phyloP scores from a whole-genome alignment of 2,113 vertebrate genomes.

The Nycticryphes semicollaris region DNA sequence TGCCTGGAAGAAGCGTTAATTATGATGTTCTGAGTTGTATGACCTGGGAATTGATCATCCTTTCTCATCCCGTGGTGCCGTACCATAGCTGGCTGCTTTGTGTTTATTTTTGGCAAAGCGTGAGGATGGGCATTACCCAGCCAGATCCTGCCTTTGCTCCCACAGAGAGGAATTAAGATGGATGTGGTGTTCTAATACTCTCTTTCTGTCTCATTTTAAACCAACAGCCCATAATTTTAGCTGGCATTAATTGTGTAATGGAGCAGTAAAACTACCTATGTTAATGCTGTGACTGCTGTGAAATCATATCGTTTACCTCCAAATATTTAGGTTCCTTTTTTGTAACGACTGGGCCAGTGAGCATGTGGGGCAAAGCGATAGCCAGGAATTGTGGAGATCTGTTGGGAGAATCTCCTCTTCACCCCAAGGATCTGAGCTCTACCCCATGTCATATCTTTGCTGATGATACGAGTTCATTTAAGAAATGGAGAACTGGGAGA shows the following conservation, averaged over 20 bases:
- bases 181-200: background rate
- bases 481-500: background rate
- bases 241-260: background rate
- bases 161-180: background rate
- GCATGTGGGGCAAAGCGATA: too few relatives aligned
- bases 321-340: too few relatives aligned
- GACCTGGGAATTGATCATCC: background rate
- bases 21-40: background rate
- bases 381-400: too few relatives aligned
- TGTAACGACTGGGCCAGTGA: too few relatives aligned
- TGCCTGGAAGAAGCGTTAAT: background rate
- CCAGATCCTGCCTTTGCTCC: background rate
- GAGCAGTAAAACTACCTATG: background rate
- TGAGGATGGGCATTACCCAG: background rate
- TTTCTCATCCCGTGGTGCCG: background rate
- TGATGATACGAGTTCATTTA: background rate
- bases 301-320: background rate
- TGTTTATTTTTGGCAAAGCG: background rate
- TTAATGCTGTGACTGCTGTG: background rate
- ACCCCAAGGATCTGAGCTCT: background rate
- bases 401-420: background rate
- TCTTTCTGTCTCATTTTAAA: background rate
- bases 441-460: background rate
- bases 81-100: background rate
- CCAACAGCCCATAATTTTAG: background rate